Evolutionary conservation across 2,888 invertebrate genomes (phyloP).

Genomic region (Gastracanthus pulcherrimus): DNA sequence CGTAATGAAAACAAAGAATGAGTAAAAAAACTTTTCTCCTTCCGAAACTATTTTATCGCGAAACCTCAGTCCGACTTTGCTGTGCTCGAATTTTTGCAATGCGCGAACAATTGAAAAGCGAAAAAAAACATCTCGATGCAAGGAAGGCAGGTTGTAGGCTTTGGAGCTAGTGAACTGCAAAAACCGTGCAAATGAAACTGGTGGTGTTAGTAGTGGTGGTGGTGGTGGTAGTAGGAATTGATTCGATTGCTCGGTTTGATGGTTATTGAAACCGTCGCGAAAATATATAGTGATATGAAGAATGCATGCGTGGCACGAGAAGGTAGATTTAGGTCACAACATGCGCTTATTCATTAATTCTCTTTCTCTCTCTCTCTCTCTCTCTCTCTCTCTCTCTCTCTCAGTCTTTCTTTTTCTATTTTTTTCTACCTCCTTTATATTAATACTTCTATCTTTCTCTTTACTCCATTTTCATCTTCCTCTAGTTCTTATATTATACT

Average conservation of each 20-base stretch:
- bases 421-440: background rate
- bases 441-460: conserved; percentile 23
- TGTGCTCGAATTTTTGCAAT: too few relatives aligned
- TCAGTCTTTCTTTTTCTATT: too few relatives aligned
- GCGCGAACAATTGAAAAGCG: too few relatives aligned
- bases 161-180: too few relatives aligned
- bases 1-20: too few relatives aligned
- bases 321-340: conserved; percentile 55
- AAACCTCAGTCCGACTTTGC: too few relatives aligned
- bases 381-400: conserved; percentile 56
- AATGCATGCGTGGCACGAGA: conserved; percentile 60
- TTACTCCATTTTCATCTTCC: conserved; percentile 12
- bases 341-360: conserved; percentile 50
- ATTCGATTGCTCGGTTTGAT: conserved; percentile 6
- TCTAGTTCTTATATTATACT: conserved; percentile 6
- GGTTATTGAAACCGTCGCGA: background rate
- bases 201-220: background rate
- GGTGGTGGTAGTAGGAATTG: background rate
- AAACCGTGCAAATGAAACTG: background rate
- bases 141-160: too few relatives aligned
- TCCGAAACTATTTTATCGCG: too few relatives aligned
- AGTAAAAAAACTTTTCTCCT: too few relatives aligned
- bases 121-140: too few relatives aligned
- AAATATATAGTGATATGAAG: conserved; percentile 61
- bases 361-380: conserved; percentile 50